Evolutionary conservation across 2,113 vertebrate species (phyloP).

Genomic region (Zeus faber): DNA sequence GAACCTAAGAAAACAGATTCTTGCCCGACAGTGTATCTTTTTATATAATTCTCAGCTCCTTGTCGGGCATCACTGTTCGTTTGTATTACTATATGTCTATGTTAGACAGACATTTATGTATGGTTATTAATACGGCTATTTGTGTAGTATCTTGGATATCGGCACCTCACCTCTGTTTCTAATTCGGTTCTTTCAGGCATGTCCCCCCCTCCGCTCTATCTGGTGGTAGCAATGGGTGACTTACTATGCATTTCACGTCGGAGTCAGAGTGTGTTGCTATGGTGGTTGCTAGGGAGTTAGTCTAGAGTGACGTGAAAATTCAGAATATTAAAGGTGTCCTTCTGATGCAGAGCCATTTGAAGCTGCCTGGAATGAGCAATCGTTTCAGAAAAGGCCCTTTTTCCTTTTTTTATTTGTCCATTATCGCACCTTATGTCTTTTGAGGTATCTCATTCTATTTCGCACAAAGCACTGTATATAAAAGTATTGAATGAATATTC

Average conservation of each 20-base stretch:
- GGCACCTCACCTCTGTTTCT: constrained; percentile 28
- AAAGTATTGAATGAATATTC: neutral
- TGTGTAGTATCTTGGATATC: constrained; percentile 22
- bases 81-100: neutral
- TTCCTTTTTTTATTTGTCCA: constrained; percentile 42
- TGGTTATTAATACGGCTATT: constrained; percentile 35
- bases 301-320: constrained; percentile 73
- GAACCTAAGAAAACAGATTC: no score
- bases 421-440: constrained; percentile 44
- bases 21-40: no score
- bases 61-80: no score
- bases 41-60: no score
- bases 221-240: constrained; percentile 59
- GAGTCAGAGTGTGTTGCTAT: constrained; percentile 76
- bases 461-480: neutral
- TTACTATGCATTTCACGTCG: constrained; percentile 79
- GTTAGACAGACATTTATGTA: constrained; percentile 10
- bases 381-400: constrained; percentile 44
- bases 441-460: no score
- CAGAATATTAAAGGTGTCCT: constrained; percentile 83
- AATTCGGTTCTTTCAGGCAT: constrained; percentile 52
- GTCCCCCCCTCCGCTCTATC: constrained; percentile 41
- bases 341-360: constrained; percentile 66
- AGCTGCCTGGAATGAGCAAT: constrained; percentile 67
- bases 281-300: constrained; percentile 83